Evolutionary conservation across 2,113 vertebrate genomes (phyloP), one percentile per base, ranked within the genome.

Genomic region (Echinops telfairi): DNA sequence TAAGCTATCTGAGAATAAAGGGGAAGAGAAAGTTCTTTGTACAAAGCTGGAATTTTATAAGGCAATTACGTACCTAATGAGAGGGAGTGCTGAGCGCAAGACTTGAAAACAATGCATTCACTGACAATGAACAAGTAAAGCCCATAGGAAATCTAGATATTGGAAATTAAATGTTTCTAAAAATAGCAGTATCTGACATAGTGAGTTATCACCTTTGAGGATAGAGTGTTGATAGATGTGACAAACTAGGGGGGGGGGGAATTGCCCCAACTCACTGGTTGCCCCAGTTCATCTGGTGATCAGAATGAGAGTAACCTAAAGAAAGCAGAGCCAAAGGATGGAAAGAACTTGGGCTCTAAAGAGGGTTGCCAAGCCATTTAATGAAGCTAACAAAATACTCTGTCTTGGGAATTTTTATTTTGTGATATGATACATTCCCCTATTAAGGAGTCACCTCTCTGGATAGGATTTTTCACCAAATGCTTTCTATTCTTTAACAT

Each of bases 31-130:
- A 95, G 70, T 10, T 93, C 62, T 79, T 19, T 85, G 66, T 33
- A 93, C 17, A 83, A 96, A 89, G 27, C 36, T 66, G n/a, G 19
- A 95, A 58, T 53, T 95, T 86, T 84, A 60, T 29, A 89, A 71
- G 43, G 73, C 57, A 87, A 95, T 89, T 84, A 84, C 53, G 91
- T 94, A 90, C 64, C 90, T 91, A 91, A 94, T 84, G 71, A 94
- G 83, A 70, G 70, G 22, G 47, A 20, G 38, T 94, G 78, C 82
- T 94, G 71, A 94, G 82, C 71, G 81, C 82, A 84, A 95, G 88
- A 73, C 16, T 87, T 94, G 73, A 94, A 87, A 15, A 84, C 60
- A 95, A 68, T 88, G 66, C 57, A n/a, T 29, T 53, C 47, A 53
- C 47, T 78, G 82, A 87, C 73, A 87, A 91, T 78, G 36, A 94